Evolutionary conservation across 2,113 vertebrate genomes (phyloP).

Genomic region (Cardinalis cardinalis): DNA sequence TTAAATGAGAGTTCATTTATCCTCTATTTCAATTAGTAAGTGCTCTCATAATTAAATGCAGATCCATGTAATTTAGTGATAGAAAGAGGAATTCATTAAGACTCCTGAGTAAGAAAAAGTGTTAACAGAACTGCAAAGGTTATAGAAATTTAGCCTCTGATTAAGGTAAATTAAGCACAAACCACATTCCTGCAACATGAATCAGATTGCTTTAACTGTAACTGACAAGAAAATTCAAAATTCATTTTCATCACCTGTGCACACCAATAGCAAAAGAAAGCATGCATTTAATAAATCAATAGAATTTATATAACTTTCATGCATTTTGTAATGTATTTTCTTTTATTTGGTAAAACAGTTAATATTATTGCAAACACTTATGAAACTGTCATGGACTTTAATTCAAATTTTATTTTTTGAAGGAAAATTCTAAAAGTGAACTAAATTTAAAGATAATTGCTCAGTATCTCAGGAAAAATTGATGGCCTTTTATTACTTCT

Average conservation of each 20-base stretch:
- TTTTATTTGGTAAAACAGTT: neutral
- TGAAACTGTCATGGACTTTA: neutral
- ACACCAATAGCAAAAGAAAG: neutral
- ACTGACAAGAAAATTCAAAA: neutral
- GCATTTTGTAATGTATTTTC: neutral
- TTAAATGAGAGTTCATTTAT: constrained; percentile 53
- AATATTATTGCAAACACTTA: neutral
- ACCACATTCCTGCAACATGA: neutral
- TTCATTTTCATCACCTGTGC: neutral
- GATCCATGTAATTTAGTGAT: constrained; percentile 33
- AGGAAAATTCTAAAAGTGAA: neutral
- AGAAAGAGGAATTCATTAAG: constrained; percentile 49
- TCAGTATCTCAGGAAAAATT: neutral
- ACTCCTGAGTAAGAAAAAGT: constrained; percentile 2
- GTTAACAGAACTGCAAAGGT: neutral
- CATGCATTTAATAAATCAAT: neutral
- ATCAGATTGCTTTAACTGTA: neutral
- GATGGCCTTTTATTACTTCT: neutral
- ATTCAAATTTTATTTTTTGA: neutral
- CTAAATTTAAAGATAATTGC: neutral
- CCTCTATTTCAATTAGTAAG: constrained; percentile 27
- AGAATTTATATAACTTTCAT: neutral
- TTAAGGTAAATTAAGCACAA: neutral
- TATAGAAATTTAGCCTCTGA: neutral
- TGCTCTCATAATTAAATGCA: constrained; percentile 40